Percentiles rank a stretch among this genome's conserved stretches.
These are phyloP conservation scores for Pteropus rufus DNA, from an alignment of 2,797 vertebrate species.

Conservation along the genomic window DNA sequence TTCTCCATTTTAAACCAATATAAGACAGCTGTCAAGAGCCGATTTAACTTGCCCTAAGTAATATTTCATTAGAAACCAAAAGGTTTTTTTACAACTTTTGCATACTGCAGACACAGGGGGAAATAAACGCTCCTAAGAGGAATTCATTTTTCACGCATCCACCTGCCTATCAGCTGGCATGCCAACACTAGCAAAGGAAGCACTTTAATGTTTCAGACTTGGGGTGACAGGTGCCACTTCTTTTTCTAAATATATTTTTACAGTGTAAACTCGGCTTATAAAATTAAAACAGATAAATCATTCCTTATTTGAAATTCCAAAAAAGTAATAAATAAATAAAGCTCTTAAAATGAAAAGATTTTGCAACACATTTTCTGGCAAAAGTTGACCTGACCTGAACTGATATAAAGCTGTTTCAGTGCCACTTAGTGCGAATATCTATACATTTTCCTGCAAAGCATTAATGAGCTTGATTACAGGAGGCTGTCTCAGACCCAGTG, in stretches of 20 bases:
- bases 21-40: neutral
- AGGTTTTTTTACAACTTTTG: neutral
- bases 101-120: neutral
- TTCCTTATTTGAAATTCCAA: neutral
- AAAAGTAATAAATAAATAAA: neutral
- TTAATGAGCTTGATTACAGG: neutral
- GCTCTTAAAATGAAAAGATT: neutral
- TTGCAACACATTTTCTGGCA: neutral
- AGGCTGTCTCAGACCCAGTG: neutral
- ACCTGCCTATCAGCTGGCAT: neutral
- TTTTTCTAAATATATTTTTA: neutral
- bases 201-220: neutral
- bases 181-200: neutral
- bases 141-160: neutral
- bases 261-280: neutral
- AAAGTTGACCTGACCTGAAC: neutral
- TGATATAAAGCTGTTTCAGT: neutral
- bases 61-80: slow-evolving; percentile 47
- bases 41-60: slow-evolving; percentile 13
- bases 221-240: neutral
- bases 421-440: neutral
- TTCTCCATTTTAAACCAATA: neutral
- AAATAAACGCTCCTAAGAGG: neutral
- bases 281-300: neutral
- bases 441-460: neutral